A percentile compares a stretch with the other conserved stretches of the same genome.
Evolutionary conservation across 2,113 vertebrate genomes (phyloP).

Genomic region (Spea multiplicata): DNA sequence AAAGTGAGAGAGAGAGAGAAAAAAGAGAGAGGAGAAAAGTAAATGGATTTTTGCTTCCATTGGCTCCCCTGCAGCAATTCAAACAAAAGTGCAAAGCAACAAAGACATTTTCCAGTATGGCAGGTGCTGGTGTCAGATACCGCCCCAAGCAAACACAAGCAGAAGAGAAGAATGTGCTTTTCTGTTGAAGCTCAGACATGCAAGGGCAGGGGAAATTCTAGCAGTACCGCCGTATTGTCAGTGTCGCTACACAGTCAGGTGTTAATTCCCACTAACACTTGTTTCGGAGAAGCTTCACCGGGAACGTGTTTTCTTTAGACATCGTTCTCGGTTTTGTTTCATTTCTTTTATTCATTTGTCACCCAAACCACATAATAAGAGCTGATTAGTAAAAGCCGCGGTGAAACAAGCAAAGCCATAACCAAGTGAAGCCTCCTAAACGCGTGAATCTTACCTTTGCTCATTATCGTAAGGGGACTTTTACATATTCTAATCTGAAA

Average conservation of each 20-base stretch:
- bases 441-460: constrained; percentile 82
- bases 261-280: constrained; percentile 65
- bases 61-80: constrained; percentile 71
- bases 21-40: constrained; percentile 56
- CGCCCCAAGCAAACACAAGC: constrained; percentile 72
- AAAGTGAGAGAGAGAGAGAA: constrained; percentile 18
- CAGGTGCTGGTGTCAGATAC: constrained; percentile 81
- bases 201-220: constrained; percentile 66
- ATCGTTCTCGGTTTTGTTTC: constrained; percentile 10
- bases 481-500: constrained; percentile 88
- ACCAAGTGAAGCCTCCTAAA: constrained; percentile 18
- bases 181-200: constrained; percentile 65
- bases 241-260: constrained; percentile 73
- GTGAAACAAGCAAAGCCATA: constrained; percentile 49
- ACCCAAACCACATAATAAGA: constrained; percentile 53
- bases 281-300: constrained; percentile 54
- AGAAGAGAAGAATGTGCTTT: constrained; percentile 59
- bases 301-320: constrained; percentile 60
- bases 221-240: constrained; percentile 66
- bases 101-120: constrained; percentile 82
- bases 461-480: constrained; percentile 75
- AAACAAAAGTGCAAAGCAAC: constrained; percentile 81
- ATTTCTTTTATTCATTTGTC: background rate
- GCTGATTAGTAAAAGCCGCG: constrained; percentile 60
- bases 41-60: constrained; percentile 65